Evolutionary conservation across 2,888 invertebrate species (phyloP), one percentile per base, ranked within the genome.

Genomic region (Tromatobia lineatoria): DNA sequence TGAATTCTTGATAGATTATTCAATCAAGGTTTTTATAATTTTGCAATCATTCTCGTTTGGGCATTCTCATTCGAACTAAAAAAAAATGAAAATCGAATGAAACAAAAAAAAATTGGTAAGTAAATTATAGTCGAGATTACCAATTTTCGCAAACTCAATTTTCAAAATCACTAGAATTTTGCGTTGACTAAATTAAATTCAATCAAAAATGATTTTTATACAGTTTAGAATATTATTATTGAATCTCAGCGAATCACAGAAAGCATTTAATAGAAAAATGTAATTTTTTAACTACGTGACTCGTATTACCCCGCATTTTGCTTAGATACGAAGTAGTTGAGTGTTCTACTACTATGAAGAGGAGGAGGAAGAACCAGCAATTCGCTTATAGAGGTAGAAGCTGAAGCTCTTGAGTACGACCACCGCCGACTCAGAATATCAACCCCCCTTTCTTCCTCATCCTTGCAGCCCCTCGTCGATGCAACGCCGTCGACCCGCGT

Each of bases 401-500:
- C 74, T 47, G 74, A 59, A 74, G 74, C 70, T 78, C 81, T 77
- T 75, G 75, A 73, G 47, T 73, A 73, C 73, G 59, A 45, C 45
- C 76, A 79, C 74, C 85, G 70, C 80, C 76, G 61, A 57, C 78
- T 74, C 66, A 59, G 59, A 71, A 75, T 83, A 78, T 64, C 76
- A 38, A 47, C 23, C 47, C 42, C 42, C 25, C 11, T 52, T 45
- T 67, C 78, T 61, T 64, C 73, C 79, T 83, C 73, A 82, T 85
- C 88, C 80, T 81, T 82, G 69, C 42, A 54, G 74, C 66, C 76
- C 70, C 64, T 80, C 77, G 74, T 78, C 77, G 69, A 80, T 83
- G 77, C 83, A 73, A 75, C 67, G 73, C 77, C 59, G 80, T 74
- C 71, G 83, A 76, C 50, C 67, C 66, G 54, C 64, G 25, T 87